A percentile compares a stretch with the other conserved stretches of the same genome.
These are phyloP conservation scores for Ophion costatus DNA, from an alignment of 2,888 invertebrate genomes.

Conservation along the genomic window DNA sequence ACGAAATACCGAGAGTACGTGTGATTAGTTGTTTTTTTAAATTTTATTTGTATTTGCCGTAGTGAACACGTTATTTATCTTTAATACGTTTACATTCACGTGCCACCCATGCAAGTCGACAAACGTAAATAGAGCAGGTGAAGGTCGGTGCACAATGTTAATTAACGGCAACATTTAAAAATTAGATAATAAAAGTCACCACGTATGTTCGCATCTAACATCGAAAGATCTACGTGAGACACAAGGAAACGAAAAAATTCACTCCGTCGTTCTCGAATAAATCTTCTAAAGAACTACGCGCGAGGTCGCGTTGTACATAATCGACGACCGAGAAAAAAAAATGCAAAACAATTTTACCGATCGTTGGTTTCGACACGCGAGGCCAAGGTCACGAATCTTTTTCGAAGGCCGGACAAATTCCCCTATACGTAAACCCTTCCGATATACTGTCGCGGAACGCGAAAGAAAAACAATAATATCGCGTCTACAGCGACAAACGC, in stretches of 20 bases:
- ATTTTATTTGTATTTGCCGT: neutral
- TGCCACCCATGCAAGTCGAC: neutral
- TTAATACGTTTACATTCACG: neutral
- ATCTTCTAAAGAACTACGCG: neutral
- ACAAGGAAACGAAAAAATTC: slow-evolving; percentile 2
- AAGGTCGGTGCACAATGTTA: slow-evolving; percentile 4
- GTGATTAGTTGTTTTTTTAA: neutral
- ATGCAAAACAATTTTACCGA: neutral
- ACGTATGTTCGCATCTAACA: slow-evolving; percentile 2
- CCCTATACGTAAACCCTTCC: neutral
- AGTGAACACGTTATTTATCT: neutral
- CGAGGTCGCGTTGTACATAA: neutral
- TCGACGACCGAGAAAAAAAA: neutral
- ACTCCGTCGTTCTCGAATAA: neutral
- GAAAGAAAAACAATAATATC: neutral
- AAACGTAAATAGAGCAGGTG: neutral
- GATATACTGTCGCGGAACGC: neutral
- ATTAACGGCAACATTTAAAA: neutral
- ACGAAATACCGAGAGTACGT: neutral
- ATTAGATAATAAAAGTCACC: neutral
- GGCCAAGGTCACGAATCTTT: neutral
- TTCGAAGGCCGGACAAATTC: neutral
- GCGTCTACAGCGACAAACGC: neutral
- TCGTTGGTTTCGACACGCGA: neutral
- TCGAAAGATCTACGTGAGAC: neutral